Base-by-base conservation (phyloP, 2,113 vertebrate species). In the Speoplatyrhinus poulsoni region DNA sequence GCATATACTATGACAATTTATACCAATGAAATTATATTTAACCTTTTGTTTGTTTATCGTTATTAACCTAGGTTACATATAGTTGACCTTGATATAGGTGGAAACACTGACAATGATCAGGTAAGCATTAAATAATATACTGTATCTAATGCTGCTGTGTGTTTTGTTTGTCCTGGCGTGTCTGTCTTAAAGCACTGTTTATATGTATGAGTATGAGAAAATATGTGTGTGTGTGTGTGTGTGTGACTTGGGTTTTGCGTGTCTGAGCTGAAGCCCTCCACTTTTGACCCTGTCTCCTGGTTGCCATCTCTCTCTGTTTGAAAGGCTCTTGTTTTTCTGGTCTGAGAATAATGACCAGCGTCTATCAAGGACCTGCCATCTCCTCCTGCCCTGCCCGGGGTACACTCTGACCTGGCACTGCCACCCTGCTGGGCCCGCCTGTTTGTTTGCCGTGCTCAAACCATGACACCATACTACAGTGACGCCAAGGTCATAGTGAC, bases 371-470 rank as follows among this genome's bases (percentile, higher is more conserved):
- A 67, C 70, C 76, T 86, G 88, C 79, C 86, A 82, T 79, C 85
- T 55, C 81, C 33, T 73, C 77, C 60, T 79, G 82, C 85, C 73
- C 80, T 76, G 83, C 73, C 79, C 53, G 55, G 71, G 69, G 80
- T 61, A 58, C 55, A 79, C 76, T 69, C 78, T 87, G 90, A 90
- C 86, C 85, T 82, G 87, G 84, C 83, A 69, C 41, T 85, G 85
- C 87, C 85, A 85, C 76, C 88, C 84, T 11, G 80, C 82, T 74
- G 87, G 81, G 88, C 78, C 75, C 73, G 68, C 75, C 52, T 89
- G 86, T 90, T 89, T 90, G 89, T 90, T 87, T 91, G 84, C 78
- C 72, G 76, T 83, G 85, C 83, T 79, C 89, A 76, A 62, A 84
- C 77, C 80, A 77, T 90, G 89, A 91, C 89, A 91, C 80, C 15